Evolutionary conservation across 1,140 invertebrate species (phyloP), one percentile per base, ranked within the genome.

Genomic region (Drosophila auraria): DNA sequence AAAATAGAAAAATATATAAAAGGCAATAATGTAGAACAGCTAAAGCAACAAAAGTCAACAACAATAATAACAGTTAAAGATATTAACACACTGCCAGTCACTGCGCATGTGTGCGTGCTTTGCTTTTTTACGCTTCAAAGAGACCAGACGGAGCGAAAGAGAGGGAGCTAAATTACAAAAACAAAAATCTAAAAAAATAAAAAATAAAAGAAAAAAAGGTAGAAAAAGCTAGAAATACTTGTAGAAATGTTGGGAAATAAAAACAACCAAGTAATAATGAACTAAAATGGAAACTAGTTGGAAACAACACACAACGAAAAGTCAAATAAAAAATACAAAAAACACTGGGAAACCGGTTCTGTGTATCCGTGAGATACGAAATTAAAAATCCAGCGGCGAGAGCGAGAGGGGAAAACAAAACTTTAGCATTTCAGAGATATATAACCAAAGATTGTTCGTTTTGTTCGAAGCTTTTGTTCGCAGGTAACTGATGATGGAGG

Each of bases 21-120:
- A 69, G 64, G 74, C 69, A 87, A 89, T 87, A 83, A 89, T 83
- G 76, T 82, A 75, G 83, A 83, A 87, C 80, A 80, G 63, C 66
- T 57, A 63, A 49, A 12, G 58, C 23, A 72, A 40, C 44, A 71
- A 72, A 49, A 59, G 36, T 30, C 66, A 73, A 57, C 70, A 73
- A 57, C 68, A 77, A 80, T 79, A 78, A 89, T 84, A 89, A 89
- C 84, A 73, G 86, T 90, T 87, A 89, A 90, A 84, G 78, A 69
- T 84, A 84, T 84, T 84, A 84, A 84, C 77, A 80, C 60, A 73
- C 45, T 50, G 27, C 30, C 77, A 73, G 58, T 78, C 80, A 87
- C 54, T 89, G 83, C 83, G 83, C 83, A 87, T 87, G 83, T 87
- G 83, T 87, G 81, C 83, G 83, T 89, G 83, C 69, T 83, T 74